Conservation (phyloP, 2,888 invertebrate species). For the Dinocampus coccinellae region DNA sequence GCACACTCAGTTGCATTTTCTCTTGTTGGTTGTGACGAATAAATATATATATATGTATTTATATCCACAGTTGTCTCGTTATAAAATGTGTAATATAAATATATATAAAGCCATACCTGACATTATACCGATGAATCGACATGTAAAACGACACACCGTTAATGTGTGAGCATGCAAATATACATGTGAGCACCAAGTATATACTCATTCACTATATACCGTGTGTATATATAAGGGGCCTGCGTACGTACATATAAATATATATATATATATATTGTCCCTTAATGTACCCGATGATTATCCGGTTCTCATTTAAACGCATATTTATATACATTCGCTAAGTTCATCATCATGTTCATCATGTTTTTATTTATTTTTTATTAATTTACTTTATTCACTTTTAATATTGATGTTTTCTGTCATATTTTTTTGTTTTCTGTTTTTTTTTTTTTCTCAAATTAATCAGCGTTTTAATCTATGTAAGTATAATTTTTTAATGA, state of each 20-base stretch:
- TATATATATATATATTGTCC: neutral
- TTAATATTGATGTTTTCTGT: neutral
- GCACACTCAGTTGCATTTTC: neutral
- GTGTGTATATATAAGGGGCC: neutral
- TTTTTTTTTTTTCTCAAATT: neutral
- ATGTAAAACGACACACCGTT: neutral
- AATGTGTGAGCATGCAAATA: neutral
- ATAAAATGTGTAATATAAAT: neutral
- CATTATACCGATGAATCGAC: constrained; percentile 1
- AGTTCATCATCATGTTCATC: neutral
- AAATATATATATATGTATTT: neutral
- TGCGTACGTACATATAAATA: neutral
- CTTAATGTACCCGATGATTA: neutral
- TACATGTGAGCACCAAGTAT: constrained; percentile 1
- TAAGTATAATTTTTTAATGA: neutral
- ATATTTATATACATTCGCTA: neutral
- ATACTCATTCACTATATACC: neutral
- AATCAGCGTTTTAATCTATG: neutral
- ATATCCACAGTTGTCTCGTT: neutral
- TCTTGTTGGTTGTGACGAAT: neutral
- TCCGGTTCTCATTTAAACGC: neutral
- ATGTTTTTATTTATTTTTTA: neutral
- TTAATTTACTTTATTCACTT: neutral
- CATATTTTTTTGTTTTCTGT: neutral
- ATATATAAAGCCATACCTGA: neutral